phyloP scores from a whole-genome alignment of 2,113 vertebrate genomes.

The Phyllostomus discolor region DNA sequence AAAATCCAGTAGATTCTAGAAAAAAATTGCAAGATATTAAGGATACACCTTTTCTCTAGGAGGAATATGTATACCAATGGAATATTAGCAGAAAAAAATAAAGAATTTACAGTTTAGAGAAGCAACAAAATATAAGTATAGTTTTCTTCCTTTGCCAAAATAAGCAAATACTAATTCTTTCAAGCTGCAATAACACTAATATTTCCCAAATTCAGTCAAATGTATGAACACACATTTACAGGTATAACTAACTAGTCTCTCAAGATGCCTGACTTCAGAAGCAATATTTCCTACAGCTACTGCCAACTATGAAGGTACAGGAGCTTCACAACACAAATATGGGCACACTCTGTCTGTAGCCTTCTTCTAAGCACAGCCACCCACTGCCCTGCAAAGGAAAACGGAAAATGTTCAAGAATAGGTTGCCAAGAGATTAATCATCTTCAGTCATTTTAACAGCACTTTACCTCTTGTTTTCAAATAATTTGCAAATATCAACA shows the following conservation, averaged over 20 bases:
- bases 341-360: background rate
- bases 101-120: slow-evolving; percentile 16
- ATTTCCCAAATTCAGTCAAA: background rate
- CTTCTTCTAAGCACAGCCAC: background rate
- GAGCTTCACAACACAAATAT: background rate
- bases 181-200: background rate
- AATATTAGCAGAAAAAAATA: background rate
- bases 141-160: slow-evolving; percentile 32
- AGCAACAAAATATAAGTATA: background rate
- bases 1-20: background rate
- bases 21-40: background rate
- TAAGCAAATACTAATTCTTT: slow-evolving; percentile 23
- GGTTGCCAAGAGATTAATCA: background rate
- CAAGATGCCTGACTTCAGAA: background rate
- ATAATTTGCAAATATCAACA: slow-evolving; percentile 19
- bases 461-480: background rate
- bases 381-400: background rate
- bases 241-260: background rate
- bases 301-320: background rate
- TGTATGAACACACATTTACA: background rate
- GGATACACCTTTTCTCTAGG: background rate
- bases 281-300: background rate
- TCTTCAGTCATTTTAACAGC: background rate
- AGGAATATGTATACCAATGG: background rate
- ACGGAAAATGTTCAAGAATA: background rate